Conservation (phyloP, 2,888 invertebrate genomes). For the Himalopsyche anomala region DNA sequence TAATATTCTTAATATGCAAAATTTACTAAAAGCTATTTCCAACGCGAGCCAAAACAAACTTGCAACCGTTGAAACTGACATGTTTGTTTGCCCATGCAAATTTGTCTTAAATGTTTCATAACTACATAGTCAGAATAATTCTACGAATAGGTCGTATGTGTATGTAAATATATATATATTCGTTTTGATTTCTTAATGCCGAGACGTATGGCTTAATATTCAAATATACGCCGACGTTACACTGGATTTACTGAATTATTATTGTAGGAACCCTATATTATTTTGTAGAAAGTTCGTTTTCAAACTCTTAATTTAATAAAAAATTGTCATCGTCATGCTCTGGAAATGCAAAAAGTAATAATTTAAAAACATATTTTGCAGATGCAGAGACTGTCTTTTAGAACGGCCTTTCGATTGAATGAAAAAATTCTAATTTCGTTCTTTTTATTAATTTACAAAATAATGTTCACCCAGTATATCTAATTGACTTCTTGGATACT, state of each 20-base stretch:
- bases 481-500: no score
- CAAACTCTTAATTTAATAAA: neutral
- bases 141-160: neutral
- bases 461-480: no score
- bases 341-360: neutral
- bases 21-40: conserved; percentile 22
- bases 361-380: no score
- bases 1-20: conserved; percentile 42
- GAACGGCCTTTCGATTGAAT: no score
- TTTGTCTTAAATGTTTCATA: conserved; percentile 35
- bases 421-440: no score
- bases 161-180: neutral
- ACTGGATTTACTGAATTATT: neutral
- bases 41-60: conserved; percentile 32
- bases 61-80: conserved; percentile 40
- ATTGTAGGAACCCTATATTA: neutral
- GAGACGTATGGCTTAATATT: neutral
- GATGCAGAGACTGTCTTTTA: no score
- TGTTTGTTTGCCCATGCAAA: conserved; percentile 34
- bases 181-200: neutral
- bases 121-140: neutral
- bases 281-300: neutral
- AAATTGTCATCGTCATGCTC: neutral
- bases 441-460: no score
- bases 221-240: neutral